A percentile compares a stretch with the other conserved stretches of the same genome.
Conservation (phyloP, 2,888 invertebrate genomes). For the Danaus chrysippus region DNA sequence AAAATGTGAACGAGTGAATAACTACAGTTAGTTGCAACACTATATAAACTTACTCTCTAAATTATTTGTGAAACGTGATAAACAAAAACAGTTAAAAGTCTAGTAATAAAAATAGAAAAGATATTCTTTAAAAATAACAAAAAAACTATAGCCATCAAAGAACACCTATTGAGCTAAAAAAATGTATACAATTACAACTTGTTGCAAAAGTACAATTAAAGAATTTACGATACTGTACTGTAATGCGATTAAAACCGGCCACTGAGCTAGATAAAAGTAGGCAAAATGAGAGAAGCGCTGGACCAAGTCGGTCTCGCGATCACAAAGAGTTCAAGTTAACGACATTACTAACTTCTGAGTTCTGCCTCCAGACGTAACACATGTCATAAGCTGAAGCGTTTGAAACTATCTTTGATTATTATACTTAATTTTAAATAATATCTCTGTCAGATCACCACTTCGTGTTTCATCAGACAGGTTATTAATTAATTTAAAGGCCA, state of each 20-base stretch:
- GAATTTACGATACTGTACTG: background rate
- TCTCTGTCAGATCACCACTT: background rate
- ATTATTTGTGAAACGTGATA: too few species aligned
- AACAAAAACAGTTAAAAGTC: background rate
- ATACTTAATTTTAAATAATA: background rate
- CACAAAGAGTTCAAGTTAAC: conserved; percentile 52
- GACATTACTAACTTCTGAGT: conserved; percentile 49
- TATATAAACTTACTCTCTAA: background rate
- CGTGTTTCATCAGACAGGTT: background rate
- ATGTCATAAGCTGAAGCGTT: conserved; percentile 26
- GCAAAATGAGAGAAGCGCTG: conserved; percentile 18
- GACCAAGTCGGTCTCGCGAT: conserved; percentile 35
- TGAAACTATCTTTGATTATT: conserved; percentile 18
- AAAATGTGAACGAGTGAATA: conserved; percentile 20
- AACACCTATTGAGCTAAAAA: background rate
- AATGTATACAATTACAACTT: conserved; percentile 1
- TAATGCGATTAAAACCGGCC: conserved; percentile 4
- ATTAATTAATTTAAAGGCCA: too few species aligned
- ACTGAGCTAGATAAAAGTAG: conserved; percentile 19
- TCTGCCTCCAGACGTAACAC: conserved; percentile 14
- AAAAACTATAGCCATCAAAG: background rate
- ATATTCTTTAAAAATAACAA: background rate
- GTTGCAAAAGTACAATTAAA: conserved; percentile 3
- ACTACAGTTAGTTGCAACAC: conserved; percentile 20
- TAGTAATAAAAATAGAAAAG: background rate